Conservation (phyloP, 2,888 invertebrate genomes). For the Drosophila glabriapex region DNA sequence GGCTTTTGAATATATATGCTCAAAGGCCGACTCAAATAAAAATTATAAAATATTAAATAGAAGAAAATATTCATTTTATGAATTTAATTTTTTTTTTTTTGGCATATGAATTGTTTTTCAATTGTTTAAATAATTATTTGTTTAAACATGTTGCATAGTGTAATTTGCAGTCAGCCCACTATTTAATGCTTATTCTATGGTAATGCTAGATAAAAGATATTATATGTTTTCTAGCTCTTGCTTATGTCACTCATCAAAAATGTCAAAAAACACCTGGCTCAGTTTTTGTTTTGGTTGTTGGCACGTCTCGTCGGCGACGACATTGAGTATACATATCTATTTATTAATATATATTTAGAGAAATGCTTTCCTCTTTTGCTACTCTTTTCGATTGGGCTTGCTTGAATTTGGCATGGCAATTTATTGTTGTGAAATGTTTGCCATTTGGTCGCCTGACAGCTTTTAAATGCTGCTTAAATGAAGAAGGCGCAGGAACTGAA, state of each 20-base stretch:
- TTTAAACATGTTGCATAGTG: background rate
- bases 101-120: background rate
- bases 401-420: constrained; percentile 43
- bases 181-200: constrained; percentile 1
- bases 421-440: constrained; percentile 22
- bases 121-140: background rate
- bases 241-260: constrained; percentile 72
- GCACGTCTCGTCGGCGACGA: constrained; percentile 26
- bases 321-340: constrained; percentile 26
- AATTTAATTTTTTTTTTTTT: background rate
- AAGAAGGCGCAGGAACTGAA: constrained; percentile 1
- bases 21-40: background rate
- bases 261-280: constrained; percentile 64
- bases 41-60: background rate
- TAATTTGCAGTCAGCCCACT: background rate
- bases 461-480: constrained; percentile 42
- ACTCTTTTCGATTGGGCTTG: background rate
- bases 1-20: background rate
- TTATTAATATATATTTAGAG: constrained; percentile 16
- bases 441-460: constrained; percentile 30
- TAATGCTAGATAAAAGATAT: background rate
- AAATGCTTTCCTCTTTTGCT: constrained; percentile 7
- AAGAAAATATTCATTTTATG: background rate
- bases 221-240: constrained; percentile 18
- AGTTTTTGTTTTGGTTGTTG: constrained; percentile 26